Evolutionary conservation across 2,113 vertebrate species (phyloP).

Genomic region (Macquaria australasica): DNA sequence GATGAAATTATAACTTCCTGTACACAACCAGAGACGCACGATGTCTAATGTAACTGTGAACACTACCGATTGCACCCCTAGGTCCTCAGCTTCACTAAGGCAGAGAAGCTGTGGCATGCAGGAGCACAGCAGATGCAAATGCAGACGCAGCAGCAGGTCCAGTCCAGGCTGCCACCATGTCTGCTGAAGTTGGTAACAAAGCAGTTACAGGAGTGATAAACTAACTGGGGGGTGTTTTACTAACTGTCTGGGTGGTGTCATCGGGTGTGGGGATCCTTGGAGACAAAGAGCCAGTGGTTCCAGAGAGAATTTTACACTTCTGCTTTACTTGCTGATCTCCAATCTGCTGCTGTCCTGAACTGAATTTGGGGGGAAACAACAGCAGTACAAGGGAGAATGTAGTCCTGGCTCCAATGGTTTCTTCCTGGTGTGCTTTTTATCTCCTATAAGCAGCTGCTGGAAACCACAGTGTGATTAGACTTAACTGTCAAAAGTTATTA

Average conservation of each 20-base stretch:
- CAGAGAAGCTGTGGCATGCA: constrained; percentile 20
- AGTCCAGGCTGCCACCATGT: constrained; percentile 43
- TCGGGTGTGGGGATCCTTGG: constrained; percentile 22
- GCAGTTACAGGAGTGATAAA: constrained; percentile 6
- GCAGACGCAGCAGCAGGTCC: constrained; percentile 43
- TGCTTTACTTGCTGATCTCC: constrained; percentile 8
- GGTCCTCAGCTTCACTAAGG: constrained; percentile 73
- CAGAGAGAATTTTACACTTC: background rate
- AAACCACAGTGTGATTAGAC: constrained; percentile 10
- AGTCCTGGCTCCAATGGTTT: constrained; percentile 1
- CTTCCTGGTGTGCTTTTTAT: background rate
- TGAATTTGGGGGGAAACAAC: background rate
- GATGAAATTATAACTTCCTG: background rate
- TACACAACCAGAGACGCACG: background rate
- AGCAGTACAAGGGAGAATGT: background rate
- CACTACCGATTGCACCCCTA: constrained; percentile 37
- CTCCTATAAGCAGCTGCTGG: constrained; percentile 13
- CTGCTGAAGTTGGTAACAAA: constrained; percentile 57
- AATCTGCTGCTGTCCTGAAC: background rate
- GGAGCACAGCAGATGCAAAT: background rate
- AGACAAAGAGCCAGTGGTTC: background rate
- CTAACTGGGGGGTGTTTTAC: constrained; percentile 30
- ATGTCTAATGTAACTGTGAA: background rate
- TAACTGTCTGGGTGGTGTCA: constrained; percentile 51
- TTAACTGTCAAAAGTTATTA: background rate